These are phyloP conservation scores for Apamea sordens DNA, from an alignment of 2,888 invertebrate species.

Conservation along the genomic window DNA sequence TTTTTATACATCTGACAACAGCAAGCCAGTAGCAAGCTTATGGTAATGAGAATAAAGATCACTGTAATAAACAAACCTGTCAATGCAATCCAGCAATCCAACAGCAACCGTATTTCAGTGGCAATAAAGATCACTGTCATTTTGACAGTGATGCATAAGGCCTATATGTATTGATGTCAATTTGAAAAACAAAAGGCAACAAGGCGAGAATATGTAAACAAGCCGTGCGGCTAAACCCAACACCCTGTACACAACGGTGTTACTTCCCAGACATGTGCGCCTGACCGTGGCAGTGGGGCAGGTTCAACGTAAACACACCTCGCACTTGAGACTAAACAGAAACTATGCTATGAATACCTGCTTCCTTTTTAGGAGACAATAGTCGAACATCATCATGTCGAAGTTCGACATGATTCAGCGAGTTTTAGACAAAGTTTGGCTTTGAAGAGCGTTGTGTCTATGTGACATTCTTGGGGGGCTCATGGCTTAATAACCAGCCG, in stretches of 20 bases:
- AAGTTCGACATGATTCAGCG: neutral
- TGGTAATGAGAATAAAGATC: too few species aligned
- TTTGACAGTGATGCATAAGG: too few species aligned
- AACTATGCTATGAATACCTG: neutral
- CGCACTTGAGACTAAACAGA: slow-evolving; percentile 50
- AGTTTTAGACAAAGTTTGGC: too few species aligned
- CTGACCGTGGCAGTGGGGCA: slow-evolving; percentile 65
- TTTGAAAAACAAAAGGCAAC: neutral
- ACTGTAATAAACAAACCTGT: too few species aligned
- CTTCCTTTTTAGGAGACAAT: slow-evolving; percentile 9
- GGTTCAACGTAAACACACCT: slow-evolving; percentile 51
- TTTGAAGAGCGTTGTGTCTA: neutral
- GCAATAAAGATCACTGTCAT: too few species aligned
- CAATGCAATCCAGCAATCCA: too few species aligned
- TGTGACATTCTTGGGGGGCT: neutral
- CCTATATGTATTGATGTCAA: too few species aligned
- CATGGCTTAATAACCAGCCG: neutral
- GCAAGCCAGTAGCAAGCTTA: too few species aligned
- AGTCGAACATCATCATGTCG: too few species aligned
- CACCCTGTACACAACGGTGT: slow-evolving; percentile 32
- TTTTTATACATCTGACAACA: too few species aligned
- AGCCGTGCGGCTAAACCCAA: neutral
- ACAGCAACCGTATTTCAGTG: too few species aligned
- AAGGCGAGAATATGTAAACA: neutral
- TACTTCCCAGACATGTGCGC: slow-evolving; percentile 32